Evolutionary conservation across 2,888 invertebrate species (phyloP).

Genomic region (Scaptomyza tumidula): DNA sequence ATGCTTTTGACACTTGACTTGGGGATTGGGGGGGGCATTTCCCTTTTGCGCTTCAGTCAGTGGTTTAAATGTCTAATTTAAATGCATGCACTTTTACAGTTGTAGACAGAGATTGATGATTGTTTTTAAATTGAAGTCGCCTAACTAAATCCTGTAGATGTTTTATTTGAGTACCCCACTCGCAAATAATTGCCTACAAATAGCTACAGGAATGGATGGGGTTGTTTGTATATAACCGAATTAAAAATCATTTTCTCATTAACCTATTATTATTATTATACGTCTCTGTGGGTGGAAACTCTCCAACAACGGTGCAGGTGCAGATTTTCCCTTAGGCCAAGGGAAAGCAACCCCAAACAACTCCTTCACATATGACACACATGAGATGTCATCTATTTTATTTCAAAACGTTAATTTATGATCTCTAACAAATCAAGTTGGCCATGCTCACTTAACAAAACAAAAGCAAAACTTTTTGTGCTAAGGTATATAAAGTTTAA

Average conservation of each 20-base stretch:
- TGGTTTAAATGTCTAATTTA: conserved; percentile 83
- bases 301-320: conserved; percentile 57
- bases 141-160: background rate
- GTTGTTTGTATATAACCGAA: background rate
- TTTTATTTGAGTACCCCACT: conserved; percentile 5
- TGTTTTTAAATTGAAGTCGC: conserved; percentile 63
- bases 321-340: conserved; percentile 63
- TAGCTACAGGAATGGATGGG: conserved; percentile 6
- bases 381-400: conserved; percentile 68
- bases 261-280: conserved; percentile 10
- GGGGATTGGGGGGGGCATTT: conserved; percentile 37
- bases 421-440: conserved; percentile 82
- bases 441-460: conserved; percentile 80
- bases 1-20: conserved; percentile 51
- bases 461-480: conserved; percentile 53
- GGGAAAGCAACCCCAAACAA: conserved; percentile 35
- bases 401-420: conserved; percentile 73
- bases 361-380: conserved; percentile 64
- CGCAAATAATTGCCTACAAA: conserved; percentile 69
- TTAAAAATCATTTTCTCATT: conserved; percentile 49
- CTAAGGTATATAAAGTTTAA: conserved; percentile 75
- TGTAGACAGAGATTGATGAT: conserved; percentile 83
- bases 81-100: conserved; percentile 82
- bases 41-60: conserved; percentile 23
- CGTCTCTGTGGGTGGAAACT: conserved; percentile 3